These are phyloP conservation scores for Limosa lapponica DNA, from an alignment of 2,797 vertebrate species.

Conservation along the genomic window DNA sequence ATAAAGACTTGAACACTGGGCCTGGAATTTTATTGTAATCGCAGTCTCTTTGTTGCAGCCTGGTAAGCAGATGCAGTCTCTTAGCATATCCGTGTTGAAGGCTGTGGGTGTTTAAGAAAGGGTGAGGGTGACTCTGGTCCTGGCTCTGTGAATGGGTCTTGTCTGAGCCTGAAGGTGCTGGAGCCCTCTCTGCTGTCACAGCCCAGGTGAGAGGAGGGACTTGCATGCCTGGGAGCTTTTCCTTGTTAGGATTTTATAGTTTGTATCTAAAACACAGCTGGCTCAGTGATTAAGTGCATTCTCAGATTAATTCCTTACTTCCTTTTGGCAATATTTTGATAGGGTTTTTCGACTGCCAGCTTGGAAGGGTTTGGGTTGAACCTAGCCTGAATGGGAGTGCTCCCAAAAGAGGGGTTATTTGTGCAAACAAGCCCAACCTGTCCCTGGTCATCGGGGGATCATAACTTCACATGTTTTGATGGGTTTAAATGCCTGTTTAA, in stretches of 20 bases:
- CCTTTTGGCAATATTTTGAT: background rate
- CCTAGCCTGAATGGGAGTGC: background rate
- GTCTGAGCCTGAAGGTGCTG: background rate
- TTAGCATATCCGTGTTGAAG: rapidly evolving
- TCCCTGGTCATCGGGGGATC: background rate
- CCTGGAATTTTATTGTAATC: background rate
- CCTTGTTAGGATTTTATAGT: background rate
- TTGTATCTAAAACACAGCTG: background rate
- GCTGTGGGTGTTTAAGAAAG: background rate
- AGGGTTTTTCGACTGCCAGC: background rate
- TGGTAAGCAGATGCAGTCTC: background rate
- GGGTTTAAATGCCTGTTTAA: background rate
- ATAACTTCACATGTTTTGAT: background rate
- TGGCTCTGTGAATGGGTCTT: background rate
- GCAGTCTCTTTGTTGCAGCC: background rate
- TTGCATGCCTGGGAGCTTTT: background rate
- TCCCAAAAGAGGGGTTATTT: background rate
- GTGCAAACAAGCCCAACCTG: background rate
- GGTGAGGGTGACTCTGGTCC: background rate
- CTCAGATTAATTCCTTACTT: background rate
- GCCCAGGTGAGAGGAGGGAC: background rate
- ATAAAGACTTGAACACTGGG: background rate
- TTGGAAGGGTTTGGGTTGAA: background rate
- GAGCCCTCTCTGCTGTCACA: background rate
- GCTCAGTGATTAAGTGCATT: background rate